Evolutionary conservation across 2,113 vertebrate genomes (phyloP).

Genomic region (Meriones unguiculatus): DNA sequence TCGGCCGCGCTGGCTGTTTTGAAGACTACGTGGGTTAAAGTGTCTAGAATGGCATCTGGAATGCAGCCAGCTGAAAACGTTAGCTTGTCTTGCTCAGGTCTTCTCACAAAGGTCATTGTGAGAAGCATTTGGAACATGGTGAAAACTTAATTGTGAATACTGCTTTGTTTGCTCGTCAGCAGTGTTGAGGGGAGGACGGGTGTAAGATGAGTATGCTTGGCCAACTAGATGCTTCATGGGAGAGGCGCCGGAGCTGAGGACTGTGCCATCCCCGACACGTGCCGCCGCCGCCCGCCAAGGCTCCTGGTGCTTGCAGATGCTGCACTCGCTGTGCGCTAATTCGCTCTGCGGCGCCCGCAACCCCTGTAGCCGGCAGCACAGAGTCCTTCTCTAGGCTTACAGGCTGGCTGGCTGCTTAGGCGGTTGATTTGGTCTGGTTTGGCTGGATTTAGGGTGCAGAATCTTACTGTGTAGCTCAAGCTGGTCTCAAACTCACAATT

Average conservation of each 20-base stretch:
- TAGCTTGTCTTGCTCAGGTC: neutral
- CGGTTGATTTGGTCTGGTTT: neutral
- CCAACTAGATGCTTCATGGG: neutral
- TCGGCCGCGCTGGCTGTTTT: neutral
- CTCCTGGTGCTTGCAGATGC: neutral
- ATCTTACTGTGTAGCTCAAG: neutral
- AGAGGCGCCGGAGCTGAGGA: neutral
- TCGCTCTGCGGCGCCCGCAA: neutral
- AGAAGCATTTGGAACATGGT: neutral
- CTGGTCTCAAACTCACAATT: neutral
- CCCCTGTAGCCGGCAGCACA: neutral
- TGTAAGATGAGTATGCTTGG: neutral
- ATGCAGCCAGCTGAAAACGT: neutral
- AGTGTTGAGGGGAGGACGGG: neutral
- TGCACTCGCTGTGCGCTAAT: neutral
- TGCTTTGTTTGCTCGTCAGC: neutral
- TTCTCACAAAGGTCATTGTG: neutral
- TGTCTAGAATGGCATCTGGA: neutral
- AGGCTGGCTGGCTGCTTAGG: neutral
- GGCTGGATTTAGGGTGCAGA: neutral
- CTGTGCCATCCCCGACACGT: neutral
- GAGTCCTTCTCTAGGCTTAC: neutral
- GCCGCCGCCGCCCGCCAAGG: neutral
- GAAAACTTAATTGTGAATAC: neutral
- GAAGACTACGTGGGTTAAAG: neutral